These are phyloP conservation scores for Andrena camellia DNA, from an alignment of 2,888 invertebrate genomes.

Conservation along the genomic window DNA sequence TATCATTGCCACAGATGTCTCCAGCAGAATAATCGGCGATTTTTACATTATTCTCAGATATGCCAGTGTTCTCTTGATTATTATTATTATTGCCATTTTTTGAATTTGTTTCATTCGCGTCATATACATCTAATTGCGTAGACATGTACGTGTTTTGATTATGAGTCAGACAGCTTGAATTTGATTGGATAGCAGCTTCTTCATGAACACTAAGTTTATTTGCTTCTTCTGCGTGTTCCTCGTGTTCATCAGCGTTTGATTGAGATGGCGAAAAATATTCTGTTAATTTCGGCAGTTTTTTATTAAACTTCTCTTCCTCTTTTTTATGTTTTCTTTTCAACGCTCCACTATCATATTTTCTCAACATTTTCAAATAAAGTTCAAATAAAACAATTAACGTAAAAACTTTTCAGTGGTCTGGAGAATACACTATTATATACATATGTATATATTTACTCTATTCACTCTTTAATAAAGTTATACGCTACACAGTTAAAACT, in stretches of 20 bases:
- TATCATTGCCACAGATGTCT: neutral
- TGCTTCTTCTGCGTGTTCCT: neutral
- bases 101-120: too few relatives aligned
- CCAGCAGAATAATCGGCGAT: neutral
- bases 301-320: neutral
- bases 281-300: conserved; percentile 15
- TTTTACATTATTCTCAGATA: neutral
- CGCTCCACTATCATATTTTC: neutral
- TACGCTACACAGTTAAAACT: too few relatives aligned
- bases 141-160: neutral
- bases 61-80: too few relatives aligned
- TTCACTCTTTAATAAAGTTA: too few relatives aligned
- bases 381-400: too few relatives aligned
- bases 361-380: neutral
- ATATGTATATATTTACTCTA: too few relatives aligned
- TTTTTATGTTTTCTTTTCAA: neutral
- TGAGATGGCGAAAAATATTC: conserved; percentile 3
- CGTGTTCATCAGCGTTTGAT: neutral
- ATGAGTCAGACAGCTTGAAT: neutral
- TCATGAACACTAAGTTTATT: neutral
- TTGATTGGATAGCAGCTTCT: neutral
- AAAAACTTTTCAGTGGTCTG: too few relatives aligned
- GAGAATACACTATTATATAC: too few relatives aligned
- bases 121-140: neutral
- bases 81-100: too few relatives aligned